phyloP scores from a whole-genome alignment of 2,888 invertebrate genomes.

The Mantis religiosa region DNA sequence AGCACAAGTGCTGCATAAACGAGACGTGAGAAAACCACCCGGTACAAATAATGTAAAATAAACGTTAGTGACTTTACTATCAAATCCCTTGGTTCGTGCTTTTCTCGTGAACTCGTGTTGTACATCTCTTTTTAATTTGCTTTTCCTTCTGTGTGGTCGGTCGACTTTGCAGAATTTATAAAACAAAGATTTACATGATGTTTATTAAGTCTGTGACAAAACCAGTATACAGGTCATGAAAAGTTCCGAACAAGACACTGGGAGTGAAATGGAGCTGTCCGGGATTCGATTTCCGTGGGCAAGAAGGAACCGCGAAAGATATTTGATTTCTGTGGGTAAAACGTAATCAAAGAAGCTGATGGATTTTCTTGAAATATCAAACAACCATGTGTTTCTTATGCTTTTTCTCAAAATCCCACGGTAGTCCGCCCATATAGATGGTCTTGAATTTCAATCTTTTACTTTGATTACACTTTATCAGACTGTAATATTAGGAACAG shows the following conservation, averaged over 20 bases:
- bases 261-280: background rate
- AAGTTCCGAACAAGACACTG: background rate
- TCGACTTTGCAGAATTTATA: background rate
- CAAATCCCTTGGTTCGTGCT: background rate
- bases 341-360: background rate
- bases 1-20: too few relatives aligned
- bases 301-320: background rate
- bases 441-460: too few relatives aligned
- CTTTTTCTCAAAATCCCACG: too few relatives aligned
- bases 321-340: background rate
- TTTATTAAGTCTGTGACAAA: background rate
- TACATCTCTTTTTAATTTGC: background rate
- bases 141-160: background rate
- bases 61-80: background rate
- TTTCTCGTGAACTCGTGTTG: background rate
- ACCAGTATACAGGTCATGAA: background rate
- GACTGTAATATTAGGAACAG: too few relatives aligned
- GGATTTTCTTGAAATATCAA: background rate
- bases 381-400: background rate
- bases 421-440: too few relatives aligned
- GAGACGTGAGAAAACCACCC: too few relatives aligned
- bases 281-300: background rate
- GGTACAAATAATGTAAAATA: too few relatives aligned
- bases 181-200: background rate
- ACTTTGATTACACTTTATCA: too few relatives aligned